phyloP scores from a whole-genome alignment of 2,888 invertebrate species.

The Phlogophora meticulosa region DNA sequence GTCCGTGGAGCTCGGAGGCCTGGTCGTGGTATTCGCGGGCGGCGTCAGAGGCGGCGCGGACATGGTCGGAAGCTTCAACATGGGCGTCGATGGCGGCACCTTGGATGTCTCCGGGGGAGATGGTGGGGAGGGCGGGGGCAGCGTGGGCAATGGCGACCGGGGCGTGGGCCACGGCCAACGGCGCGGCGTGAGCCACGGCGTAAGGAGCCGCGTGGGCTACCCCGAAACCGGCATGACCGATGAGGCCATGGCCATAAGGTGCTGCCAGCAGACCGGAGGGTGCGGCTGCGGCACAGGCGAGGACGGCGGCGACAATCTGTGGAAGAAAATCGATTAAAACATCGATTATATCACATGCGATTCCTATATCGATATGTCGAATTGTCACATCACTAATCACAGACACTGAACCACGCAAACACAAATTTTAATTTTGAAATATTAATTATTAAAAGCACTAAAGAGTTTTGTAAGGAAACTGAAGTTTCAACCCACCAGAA shows the following conservation, averaged over 20 bases:
- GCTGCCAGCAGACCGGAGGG: slow-evolving; percentile 84
- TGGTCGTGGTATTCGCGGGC: slow-evolving; percentile 87
- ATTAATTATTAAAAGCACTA: slow-evolving; percentile 47
- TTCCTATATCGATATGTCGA: slow-evolving; percentile 47
- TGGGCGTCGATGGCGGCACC: slow-evolving; percentile 88
- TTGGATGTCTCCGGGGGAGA: slow-evolving; percentile 86
- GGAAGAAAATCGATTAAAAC: slow-evolving; percentile 72
- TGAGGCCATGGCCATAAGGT: slow-evolving; percentile 75
- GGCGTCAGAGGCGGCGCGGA: slow-evolving; percentile 85
- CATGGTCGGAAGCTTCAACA: slow-evolving; percentile 86
- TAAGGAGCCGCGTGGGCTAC: slow-evolving; percentile 73
- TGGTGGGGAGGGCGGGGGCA: slow-evolving; percentile 82
- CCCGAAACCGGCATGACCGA: slow-evolving; percentile 70
- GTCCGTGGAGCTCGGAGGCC: slow-evolving; percentile 86
- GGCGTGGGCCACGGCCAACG: slow-evolving; percentile 70
- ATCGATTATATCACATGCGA: slow-evolving; percentile 59
- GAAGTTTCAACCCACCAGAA: slow-evolving; percentile 86
- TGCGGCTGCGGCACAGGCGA: slow-evolving; percentile 87
- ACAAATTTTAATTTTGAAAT: slow-evolving; percentile 37
- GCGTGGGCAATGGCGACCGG: slow-evolving; percentile 75
- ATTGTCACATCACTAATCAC: slow-evolving; percentile 64
- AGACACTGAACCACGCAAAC: slow-evolving; percentile 58
- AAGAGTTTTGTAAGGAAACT: slow-evolving; percentile 65
- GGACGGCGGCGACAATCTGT: slow-evolving; percentile 91
- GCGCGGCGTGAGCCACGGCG: slow-evolving; percentile 69